These are phyloP conservation scores for Enoplosus armatus DNA, from an alignment of 2,797 vertebrate genomes.

Conservation along the genomic window DNA sequence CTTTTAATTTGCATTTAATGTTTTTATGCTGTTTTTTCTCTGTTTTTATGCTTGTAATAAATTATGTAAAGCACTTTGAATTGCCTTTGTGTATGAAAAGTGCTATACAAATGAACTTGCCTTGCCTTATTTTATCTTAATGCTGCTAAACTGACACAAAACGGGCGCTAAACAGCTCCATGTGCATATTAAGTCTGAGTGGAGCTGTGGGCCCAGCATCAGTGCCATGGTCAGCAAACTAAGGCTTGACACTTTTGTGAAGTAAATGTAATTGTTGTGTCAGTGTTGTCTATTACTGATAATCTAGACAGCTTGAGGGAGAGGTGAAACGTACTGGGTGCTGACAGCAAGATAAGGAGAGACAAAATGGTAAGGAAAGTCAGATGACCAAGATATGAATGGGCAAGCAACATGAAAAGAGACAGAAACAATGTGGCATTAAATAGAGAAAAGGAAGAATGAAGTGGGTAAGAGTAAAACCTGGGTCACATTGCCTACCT, in stretches of 20 bases:
- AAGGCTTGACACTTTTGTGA: not conserved
- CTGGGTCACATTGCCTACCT: no score
- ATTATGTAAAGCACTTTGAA: not conserved
- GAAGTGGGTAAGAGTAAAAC: conserved; percentile 22
- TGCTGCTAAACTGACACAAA: not conserved
- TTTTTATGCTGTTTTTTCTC: not conserved
- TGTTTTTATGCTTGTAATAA: not conserved
- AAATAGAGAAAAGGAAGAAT: conserved; percentile 18
- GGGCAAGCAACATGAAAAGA: not conserved
- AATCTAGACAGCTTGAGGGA: conserved; percentile 33
- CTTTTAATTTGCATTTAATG: not conserved
- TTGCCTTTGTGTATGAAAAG: not conserved
- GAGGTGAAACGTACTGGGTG: not conserved
- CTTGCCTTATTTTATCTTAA: not conserved
- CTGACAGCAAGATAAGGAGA: conserved; percentile 11
- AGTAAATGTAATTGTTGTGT: conserved; percentile 14
- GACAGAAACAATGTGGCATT: not conserved
- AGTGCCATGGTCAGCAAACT: not conserved
- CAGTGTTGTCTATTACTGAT: conserved; percentile 16
- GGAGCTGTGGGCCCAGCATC: not conserved
- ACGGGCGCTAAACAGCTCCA: not conserved
- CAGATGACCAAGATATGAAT: conserved; percentile 18
- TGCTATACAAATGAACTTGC: not conserved
- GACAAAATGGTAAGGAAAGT: conserved; percentile 13
- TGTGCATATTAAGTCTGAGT: not conserved